These are phyloP conservation scores for Chrysomela aeneicollis DNA, from an alignment of 2,888 invertebrate genomes.

Conservation along the genomic window DNA sequence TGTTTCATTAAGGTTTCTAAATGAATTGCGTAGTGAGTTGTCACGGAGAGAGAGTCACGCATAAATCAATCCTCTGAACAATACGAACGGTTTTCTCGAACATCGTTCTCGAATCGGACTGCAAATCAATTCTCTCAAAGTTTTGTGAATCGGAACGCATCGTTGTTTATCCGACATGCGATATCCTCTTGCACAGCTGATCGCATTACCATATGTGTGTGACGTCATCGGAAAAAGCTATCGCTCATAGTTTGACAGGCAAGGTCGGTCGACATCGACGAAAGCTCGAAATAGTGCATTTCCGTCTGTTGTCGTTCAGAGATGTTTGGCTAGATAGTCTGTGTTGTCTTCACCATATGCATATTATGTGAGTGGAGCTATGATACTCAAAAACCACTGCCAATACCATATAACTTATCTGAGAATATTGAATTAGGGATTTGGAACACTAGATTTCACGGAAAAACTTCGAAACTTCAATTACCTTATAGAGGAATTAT, in stretches of 20 bases:
- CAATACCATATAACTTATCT: too few relatives aligned
- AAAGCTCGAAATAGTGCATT: slow-evolving; percentile 22
- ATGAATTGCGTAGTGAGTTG: not conserved
- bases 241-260: slow-evolving; percentile 49
- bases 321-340: not conserved
- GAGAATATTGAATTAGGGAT: too few relatives aligned
- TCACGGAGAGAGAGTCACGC: not conserved
- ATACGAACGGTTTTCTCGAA: not conserved
- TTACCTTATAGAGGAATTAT: too few relatives aligned
- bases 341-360: not conserved
- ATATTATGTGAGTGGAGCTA: too few relatives aligned
- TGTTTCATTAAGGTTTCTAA: not conserved
- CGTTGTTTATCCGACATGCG: not conserved
- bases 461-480: too few relatives aligned
- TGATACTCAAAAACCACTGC: too few relatives aligned
- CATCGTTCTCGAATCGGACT: not conserved
- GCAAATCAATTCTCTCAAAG: not conserved
- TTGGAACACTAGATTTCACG: too few relatives aligned
- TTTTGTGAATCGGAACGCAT: not conserved
- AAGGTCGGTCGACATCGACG: slow-evolving; percentile 41
- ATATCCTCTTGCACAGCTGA: slow-evolving; percentile 38
- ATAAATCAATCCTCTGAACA: not conserved
- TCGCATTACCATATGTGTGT: slow-evolving; percentile 49
- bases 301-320: slow-evolving; percentile 29
- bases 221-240: slow-evolving; percentile 45